These are phyloP conservation scores for Amblyopsis rosae DNA, from an alignment of 2,113 vertebrate genomes.

Conservation along the genomic window DNA sequence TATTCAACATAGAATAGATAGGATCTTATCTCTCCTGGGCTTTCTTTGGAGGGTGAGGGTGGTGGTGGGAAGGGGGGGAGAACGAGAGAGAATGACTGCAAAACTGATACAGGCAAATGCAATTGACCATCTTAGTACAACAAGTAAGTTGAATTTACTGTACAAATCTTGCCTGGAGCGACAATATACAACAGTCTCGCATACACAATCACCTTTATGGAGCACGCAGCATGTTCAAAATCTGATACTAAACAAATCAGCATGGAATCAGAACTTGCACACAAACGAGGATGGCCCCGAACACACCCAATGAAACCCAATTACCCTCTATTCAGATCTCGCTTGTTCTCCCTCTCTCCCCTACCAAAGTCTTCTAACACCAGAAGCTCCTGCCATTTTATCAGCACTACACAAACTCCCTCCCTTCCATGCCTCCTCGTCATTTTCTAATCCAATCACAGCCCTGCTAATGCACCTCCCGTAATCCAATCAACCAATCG, in stretches of 20 bases:
- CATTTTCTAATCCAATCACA: conserved; percentile 84
- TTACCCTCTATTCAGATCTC: conserved; percentile 79
- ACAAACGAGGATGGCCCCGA: conserved; percentile 52
- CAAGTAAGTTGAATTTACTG: background rate
- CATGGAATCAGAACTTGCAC: conserved; percentile 28
- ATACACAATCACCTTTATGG: background rate
- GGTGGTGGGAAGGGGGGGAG: conserved; percentile 1
- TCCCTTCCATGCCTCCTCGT: conserved; percentile 55
- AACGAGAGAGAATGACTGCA: background rate
- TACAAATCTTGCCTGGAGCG: conserved; percentile 26
- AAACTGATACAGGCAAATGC: conserved; percentile 25
- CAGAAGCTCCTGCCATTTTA: conserved; percentile 87
- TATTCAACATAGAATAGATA: conserved; percentile 66
- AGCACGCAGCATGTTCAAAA: background rate
- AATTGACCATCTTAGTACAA: conserved; percentile 36
- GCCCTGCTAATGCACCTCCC: conserved; percentile 81
- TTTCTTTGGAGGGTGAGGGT: conserved; percentile 45
- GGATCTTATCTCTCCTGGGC: conserved; percentile 61
- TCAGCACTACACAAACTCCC: conserved; percentile 69
- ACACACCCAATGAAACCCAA: conserved; percentile 80
- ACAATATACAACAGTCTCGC: background rate
- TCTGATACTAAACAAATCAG: conserved; percentile 31
- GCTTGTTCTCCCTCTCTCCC: conserved; percentile 14
- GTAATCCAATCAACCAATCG: conserved; percentile 88
- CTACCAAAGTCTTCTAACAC: conserved; percentile 77